Conservation (phyloP, 2,113 vertebrate genomes). For the Phaethornis superciliosus region DNA sequence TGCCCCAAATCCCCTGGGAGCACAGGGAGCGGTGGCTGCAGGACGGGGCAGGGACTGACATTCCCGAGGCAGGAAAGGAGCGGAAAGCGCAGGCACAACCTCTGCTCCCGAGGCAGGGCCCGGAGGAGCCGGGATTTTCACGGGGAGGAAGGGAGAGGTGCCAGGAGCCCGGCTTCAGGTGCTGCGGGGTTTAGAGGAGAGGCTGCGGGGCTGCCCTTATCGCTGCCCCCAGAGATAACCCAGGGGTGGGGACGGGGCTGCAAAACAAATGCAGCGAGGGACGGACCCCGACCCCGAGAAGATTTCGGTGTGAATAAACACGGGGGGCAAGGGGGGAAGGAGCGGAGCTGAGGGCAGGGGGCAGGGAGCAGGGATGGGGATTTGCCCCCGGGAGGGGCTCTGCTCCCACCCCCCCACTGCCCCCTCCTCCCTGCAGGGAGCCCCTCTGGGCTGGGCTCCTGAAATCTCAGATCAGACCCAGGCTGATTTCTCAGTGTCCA, state of each 20-base stretch:
- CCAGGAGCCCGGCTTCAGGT: neutral
- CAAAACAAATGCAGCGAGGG: neutral
- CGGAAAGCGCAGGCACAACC: neutral
- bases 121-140: neutral
- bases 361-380: neutral
- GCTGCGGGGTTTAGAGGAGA: neutral
- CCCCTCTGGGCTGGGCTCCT: neutral
- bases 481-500: neutral
- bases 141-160: slow-evolving; percentile 3
- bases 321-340: neutral
- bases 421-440: neutral
- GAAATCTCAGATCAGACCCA: neutral
- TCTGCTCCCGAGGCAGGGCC: too few species aligned
- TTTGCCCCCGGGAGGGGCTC: fast-evolving
- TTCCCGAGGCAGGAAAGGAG: neutral
- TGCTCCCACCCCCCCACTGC: fast-evolving
- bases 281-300: neutral
- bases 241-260: slow-evolving; percentile 27
- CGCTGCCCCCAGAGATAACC: neutral
- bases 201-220: neutral
- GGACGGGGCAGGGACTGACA: neutral
- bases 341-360: neutral
- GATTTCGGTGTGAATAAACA: slow-evolving; percentile 17
- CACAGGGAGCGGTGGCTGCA: neutral
- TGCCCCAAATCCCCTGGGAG: neutral